Evolutionary conservation across 2,113 vertebrate species (phyloP).

Genomic region (Tachysurus fulvidraco): DNA sequence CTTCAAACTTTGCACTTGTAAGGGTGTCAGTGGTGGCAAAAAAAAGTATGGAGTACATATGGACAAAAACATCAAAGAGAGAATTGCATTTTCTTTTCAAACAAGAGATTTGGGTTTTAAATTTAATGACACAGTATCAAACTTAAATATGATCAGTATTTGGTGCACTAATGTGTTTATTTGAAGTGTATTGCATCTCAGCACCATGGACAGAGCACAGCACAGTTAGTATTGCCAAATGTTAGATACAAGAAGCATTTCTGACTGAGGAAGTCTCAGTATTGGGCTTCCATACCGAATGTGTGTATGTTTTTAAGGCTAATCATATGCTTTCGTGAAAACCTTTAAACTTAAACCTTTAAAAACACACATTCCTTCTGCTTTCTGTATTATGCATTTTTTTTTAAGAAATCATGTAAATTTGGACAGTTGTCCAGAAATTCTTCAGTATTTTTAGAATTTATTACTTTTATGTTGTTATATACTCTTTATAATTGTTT

Average conservation of each 20-base stretch:
- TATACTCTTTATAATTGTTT: not conserved
- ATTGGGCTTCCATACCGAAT: not conserved
- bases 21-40: not conserved
- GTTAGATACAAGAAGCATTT: constrained; percentile 17
- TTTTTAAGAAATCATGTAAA: not conserved
- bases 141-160: constrained; percentile 18
- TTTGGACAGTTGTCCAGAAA: not conserved
- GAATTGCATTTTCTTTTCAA: not conserved
- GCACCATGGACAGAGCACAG: constrained; percentile 59
- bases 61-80: not conserved
- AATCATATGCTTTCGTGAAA: not conserved
- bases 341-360: not conserved
- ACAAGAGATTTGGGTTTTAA: not conserved
- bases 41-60: not conserved
- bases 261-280: not conserved
- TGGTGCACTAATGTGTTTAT: constrained; percentile 30
- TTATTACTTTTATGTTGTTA: not conserved
- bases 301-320: not conserved
- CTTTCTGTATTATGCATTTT: not conserved
- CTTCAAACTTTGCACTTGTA: constrained; percentile 16
- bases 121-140: not conserved
- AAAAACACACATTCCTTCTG: not conserved
- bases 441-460: not conserved
- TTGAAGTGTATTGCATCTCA: constrained; percentile 45
- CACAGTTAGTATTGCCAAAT: constrained; percentile 39